Conservation (phyloP, 2,797 vertebrate species). For the Sarcophilus harrisii region DNA sequence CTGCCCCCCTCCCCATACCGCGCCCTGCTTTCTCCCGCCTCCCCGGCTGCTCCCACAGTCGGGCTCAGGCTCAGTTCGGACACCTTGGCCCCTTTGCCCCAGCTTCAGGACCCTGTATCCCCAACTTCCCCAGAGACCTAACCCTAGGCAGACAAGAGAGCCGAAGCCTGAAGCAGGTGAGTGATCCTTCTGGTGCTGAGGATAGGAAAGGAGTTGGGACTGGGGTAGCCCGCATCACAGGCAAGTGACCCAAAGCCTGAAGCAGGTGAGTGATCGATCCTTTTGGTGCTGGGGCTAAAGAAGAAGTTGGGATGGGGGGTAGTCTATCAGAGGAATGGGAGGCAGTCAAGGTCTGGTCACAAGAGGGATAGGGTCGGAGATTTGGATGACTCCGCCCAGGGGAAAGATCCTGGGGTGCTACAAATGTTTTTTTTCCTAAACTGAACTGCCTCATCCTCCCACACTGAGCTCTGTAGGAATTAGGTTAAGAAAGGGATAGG, state of each 20-base stretch:
- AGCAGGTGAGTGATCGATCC: conserved; percentile 69
- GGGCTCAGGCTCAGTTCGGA: neutral
- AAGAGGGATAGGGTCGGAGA: neutral
- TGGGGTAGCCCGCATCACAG: too few relatives aligned
- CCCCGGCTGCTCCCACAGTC: neutral
- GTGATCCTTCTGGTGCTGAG: conserved; percentile 9
- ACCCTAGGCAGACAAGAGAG: neutral
- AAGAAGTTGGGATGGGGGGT: neutral
- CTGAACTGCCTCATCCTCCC: neutral
- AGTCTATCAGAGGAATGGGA: neutral
- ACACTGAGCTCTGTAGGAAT: neutral
- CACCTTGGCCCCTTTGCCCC: neutral
- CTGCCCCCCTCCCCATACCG: conserved; percentile 62
- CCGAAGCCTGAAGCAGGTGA: conserved; percentile 62
- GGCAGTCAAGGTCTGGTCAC: neutral
- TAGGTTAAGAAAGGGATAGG: neutral
- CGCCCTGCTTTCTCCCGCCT: conserved; percentile 23
- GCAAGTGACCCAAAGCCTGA: neutral
- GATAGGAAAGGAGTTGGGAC: too few relatives aligned
- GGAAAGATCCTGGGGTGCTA: neutral
- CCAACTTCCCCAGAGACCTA: neutral
- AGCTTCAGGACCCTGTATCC: neutral
- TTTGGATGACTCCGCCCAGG: neutral
- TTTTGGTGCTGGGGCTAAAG: neutral
- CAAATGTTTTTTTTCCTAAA: neutral